Evolutionary conservation across 2,888 invertebrate genomes (phyloP), one percentile per base, ranked within the genome.

Genomic region (Drosophila peninsularis): DNA sequence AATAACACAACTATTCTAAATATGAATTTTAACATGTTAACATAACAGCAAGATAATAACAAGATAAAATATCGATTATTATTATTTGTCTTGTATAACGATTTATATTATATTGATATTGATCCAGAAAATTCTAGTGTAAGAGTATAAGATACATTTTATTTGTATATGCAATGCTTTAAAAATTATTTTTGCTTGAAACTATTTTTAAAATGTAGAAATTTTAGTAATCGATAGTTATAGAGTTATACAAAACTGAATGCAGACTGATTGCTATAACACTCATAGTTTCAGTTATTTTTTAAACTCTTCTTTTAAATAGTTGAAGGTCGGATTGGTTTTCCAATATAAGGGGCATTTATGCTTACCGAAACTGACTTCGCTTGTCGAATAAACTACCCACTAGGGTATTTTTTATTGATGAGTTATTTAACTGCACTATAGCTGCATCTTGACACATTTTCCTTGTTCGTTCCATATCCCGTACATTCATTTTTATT

Each of bases 341-440:
- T 24, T 52, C 3, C n/a, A 27, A 24, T 24, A 36, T 24, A 37
- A 10, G 0, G 5, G 21, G 11, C 34, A 30, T 27, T 19, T 32
- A 10, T n/a, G 27, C 83, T 84, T 71, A 84, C 83, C 83, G 75
- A 80, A 84, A 84, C 36, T 84, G 83, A 60, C 75, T 78, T 6
- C 83, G 75, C 21, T 80, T 84, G 10, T 84, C 86, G 37, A 78
- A 30, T 27, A 84, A 65, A 63, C 32, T 69, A 17, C 41, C n/a
- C 7, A 73, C 62, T 24, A 62, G 17, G 0, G 53, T 47, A 30
- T 80, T 84, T 39, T 69, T 63, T 17, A 69, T 17, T 19, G 73
- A 70, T 6, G 73, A 71, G 14, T 53, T 65, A 3, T 57, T 52
- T 11, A 62, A 66, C 5, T 63, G 58, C 21, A 21, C 24, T 7